phyloP scores from a whole-genome alignment of 2,797 vertebrate genomes.

The Neosilurus mollespiculum region DNA sequence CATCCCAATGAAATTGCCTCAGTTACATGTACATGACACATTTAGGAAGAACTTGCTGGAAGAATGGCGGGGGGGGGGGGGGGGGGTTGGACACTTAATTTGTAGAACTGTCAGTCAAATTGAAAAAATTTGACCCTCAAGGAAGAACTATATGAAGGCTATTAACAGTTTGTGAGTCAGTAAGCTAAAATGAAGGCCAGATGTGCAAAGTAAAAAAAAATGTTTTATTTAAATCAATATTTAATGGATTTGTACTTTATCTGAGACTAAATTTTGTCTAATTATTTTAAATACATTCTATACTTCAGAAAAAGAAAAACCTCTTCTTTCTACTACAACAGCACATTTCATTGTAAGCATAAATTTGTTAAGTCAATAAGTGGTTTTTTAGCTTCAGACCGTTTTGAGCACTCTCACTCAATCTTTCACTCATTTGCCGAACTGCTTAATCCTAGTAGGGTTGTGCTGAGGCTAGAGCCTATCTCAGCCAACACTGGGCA shows the following conservation, averaged over 20 bases:
- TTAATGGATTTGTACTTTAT: background rate
- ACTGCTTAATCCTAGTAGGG: too few relatives aligned
- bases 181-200: background rate
- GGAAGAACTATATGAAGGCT: background rate
- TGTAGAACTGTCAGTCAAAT: background rate
- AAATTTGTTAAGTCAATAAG: background rate
- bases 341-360: background rate
- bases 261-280: background rate
- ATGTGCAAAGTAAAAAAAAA: background rate
- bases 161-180: background rate
- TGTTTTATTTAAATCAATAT: background rate
- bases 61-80: too few relatives aligned
- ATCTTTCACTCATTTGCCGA: too few relatives aligned
- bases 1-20: background rate
- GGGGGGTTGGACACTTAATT: slow-evolving; percentile 18
- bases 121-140: slow-evolving; percentile 7
- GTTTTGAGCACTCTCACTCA: background rate
- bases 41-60: slow-evolving; percentile 25
- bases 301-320: too few relatives aligned
- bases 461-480: too few relatives aligned
- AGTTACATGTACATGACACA: background rate
- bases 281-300: background rate
- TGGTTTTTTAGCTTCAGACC: background rate
- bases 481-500: too few relatives aligned
- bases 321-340: background rate